Percentiles rank a stretch among this genome's conserved stretches.
These are phyloP conservation scores for Cricetomys ansorgei DNA, from an alignment of 2,113 vertebrate species.

Conservation along the genomic window DNA sequence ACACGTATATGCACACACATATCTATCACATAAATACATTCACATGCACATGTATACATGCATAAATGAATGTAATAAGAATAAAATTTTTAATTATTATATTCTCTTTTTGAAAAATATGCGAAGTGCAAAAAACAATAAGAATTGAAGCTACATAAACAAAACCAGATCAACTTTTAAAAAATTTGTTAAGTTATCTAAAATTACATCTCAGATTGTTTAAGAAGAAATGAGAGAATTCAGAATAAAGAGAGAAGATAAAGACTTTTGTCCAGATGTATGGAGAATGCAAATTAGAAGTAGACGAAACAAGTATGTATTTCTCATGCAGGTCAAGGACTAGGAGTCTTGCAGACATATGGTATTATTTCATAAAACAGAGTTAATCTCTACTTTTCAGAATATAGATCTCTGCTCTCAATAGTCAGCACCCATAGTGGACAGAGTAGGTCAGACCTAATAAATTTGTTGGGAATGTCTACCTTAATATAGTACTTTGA, in stretches of 20 bases:
- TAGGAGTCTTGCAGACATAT: background rate
- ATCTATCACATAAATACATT: background rate
- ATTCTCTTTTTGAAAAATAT: constrained; percentile 21
- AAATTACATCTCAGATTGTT: constrained; percentile 1
- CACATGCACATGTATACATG: background rate
- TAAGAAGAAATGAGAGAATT: constrained; percentile 6
- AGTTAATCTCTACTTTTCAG: background rate
- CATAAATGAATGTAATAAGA: background rate
- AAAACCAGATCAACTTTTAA: background rate
- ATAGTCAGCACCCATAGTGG: too few relatives aligned
- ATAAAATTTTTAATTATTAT: background rate
- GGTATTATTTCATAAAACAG: background rate
- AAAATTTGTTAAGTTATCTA: constrained; percentile 1
- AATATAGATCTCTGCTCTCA: background rate
- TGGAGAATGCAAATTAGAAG: background rate
- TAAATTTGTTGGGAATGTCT: background rate
- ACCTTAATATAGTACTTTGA: background rate
- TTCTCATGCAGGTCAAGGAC: background rate
- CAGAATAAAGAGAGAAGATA: background rate
- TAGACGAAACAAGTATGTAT: background rate
- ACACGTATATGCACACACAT: background rate
- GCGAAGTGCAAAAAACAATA: background rate
- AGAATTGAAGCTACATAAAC: background rate
- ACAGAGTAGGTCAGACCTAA: background rate
- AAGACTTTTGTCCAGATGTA: background rate